phyloP scores from a whole-genome alignment of 2,797 vertebrate species.

The Squalus acanthias region DNA sequence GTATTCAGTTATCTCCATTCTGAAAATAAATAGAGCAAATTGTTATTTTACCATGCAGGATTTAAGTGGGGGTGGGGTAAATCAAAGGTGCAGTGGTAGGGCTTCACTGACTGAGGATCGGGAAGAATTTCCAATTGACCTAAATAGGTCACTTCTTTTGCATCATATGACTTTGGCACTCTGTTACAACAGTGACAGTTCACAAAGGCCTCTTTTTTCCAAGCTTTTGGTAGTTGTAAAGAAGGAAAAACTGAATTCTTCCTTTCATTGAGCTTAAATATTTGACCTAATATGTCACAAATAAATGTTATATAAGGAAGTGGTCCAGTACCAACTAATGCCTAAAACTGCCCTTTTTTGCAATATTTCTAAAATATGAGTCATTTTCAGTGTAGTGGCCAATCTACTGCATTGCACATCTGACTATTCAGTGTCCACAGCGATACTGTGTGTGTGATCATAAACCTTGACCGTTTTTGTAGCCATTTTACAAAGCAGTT shows the following conservation, averaged over 20 bases:
- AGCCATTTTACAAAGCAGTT: neutral
- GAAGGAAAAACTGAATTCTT: conserved; percentile 10
- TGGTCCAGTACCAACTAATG: neutral
- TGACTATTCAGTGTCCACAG: neutral
- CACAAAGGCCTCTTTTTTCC: conserved; percentile 21
- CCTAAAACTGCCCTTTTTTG: neutral
- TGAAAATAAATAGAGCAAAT: neutral
- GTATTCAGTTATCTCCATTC: neutral
- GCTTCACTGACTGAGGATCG: neutral
- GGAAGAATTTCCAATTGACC: neutral
- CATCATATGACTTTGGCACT: conserved; percentile 8
- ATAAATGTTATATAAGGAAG: neutral
- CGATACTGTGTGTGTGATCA: neutral
- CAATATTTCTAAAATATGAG: neutral
- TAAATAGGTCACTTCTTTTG: neutral
- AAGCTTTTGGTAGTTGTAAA: neutral
- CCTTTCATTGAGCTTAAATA: conserved; percentile 28
- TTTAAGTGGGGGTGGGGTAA: neutral
- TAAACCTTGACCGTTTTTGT: neutral
- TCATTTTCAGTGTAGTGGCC: neutral
- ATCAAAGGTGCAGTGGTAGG: neutral
- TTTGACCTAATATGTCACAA: conserved; percentile 15
- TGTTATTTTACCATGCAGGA: neutral
- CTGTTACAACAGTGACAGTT: neutral
- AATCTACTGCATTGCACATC: neutral